Percentiles rank a stretch among this genome's conserved stretches.
Conservation (phyloP, 2,888 invertebrate species). For the Cheilosia vernalis region DNA sequence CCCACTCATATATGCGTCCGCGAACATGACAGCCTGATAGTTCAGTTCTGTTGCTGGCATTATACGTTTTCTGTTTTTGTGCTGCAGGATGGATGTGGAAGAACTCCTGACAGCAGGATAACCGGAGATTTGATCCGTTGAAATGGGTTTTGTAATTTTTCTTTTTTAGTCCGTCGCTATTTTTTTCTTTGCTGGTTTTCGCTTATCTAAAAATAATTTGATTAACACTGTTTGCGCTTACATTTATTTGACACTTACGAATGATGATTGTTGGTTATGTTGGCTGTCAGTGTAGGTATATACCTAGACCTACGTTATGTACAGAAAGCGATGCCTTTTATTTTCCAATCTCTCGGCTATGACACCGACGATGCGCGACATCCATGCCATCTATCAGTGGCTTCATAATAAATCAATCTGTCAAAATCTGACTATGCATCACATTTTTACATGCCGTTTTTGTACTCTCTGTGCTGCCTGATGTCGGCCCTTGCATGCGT, state of each 20-base stretch:
- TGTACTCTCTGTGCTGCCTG: constrained; percentile 15
- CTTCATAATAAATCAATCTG: constrained; percentile 70
- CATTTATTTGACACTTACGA: constrained; percentile 68
- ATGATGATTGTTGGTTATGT: constrained; percentile 52
- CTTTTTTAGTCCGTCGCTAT: background rate
- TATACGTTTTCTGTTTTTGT: constrained; percentile 1
- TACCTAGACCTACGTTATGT: background rate
- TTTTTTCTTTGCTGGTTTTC: background rate
- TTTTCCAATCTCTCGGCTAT: constrained; percentile 57
- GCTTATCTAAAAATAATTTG: constrained; percentile 54
- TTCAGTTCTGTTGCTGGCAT: constrained; percentile 25
- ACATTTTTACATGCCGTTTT: constrained; percentile 56
- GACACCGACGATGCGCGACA: constrained; percentile 55
- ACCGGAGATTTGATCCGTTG: constrained; percentile 48
- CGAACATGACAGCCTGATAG: constrained; percentile 63
- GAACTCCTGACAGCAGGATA: constrained; percentile 47
- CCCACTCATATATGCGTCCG: constrained; percentile 42
- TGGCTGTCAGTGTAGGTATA: background rate
- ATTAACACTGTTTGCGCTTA: constrained; percentile 57
- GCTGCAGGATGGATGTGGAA: constrained; percentile 3
- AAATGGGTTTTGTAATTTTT: constrained; percentile 34
- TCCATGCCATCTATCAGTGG: constrained; percentile 67
- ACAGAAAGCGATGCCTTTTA: constrained; percentile 56
- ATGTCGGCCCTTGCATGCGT: background rate
- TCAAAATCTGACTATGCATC: constrained; percentile 68